Conservation (phyloP, 2,113 vertebrate genomes). For the Callipepla squamata region DNA sequence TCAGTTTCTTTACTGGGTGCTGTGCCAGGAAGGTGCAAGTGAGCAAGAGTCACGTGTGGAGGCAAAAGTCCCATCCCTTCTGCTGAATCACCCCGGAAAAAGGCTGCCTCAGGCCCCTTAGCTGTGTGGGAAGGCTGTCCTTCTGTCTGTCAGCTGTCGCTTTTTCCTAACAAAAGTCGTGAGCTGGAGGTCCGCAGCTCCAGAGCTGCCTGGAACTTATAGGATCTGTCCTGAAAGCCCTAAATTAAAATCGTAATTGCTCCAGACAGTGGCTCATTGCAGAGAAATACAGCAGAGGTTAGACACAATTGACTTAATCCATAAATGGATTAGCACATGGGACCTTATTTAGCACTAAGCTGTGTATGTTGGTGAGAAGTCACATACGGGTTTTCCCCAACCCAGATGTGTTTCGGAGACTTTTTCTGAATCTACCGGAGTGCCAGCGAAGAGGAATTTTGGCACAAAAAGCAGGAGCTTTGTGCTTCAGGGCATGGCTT, state of each 20-base stretch:
- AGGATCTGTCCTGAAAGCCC: not conserved
- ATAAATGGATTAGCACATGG: not conserved
- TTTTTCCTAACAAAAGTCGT: accelerated
- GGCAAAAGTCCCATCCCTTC: not conserved
- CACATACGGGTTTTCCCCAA: not conserved
- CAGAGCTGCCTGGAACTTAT: not conserved
- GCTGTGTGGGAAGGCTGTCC: not conserved
- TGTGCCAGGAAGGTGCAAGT: accelerated
- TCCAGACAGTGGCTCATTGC: not conserved
- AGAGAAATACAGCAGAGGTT: not conserved
- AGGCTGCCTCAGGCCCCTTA: not conserved
- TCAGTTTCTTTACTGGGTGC: not conserved
- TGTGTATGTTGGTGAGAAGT: not conserved
- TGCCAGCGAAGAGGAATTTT: not conserved
- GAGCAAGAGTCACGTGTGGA: not conserved
- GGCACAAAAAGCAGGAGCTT: not conserved
- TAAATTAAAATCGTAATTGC: not conserved
- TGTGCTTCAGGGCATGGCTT: accelerated
- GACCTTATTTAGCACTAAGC: not conserved
- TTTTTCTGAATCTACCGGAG: not conserved
- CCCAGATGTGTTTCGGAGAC: accelerated
- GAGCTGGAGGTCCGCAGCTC: not conserved
- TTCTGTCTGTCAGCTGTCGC: not conserved
- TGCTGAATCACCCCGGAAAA: not conserved
- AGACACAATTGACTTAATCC: not conserved